Conservation (phyloP, 1,140 invertebrate genomes). For the Babylonia areolata region DNA sequence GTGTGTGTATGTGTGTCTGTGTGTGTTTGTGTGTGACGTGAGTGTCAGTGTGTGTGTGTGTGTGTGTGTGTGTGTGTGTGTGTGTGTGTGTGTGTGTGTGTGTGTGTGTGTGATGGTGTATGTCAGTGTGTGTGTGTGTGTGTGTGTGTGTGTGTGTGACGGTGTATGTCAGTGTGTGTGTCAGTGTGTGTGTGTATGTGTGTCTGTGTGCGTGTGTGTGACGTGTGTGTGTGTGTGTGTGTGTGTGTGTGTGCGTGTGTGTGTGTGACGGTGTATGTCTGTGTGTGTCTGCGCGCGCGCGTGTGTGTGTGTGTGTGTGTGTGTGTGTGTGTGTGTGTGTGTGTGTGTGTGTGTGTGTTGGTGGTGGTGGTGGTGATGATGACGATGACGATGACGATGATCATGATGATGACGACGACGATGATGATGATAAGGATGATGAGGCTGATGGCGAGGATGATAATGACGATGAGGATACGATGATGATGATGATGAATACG, state of each 20-base stretch:
- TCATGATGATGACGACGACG: background rate
- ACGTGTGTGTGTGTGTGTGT: too few species aligned
- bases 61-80: constrained; percentile 16
- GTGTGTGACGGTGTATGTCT: background rate
- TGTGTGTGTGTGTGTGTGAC: too few species aligned
- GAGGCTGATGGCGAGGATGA: background rate
- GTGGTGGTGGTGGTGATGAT: background rate
- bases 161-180: too few species aligned
- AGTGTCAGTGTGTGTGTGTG: constrained; percentile 5
- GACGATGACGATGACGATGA: background rate
- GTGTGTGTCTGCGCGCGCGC: background rate
- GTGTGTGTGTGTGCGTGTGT: background rate
- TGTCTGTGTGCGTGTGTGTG: background rate
- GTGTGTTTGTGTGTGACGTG: background rate
- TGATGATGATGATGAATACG: background rate
- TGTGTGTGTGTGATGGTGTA: too few species aligned
- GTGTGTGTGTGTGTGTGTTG: background rate
- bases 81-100: constrained; percentile 9
- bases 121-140: too few species aligned
- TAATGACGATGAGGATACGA: background rate
- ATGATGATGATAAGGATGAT: background rate
- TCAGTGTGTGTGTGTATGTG: background rate
- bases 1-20: background rate
- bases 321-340: constrained; percentile 7
- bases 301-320: constrained; percentile 23